Conservation (phyloP, 2,888 invertebrate species). For the Caenorhabditis macrosperma region DNA sequence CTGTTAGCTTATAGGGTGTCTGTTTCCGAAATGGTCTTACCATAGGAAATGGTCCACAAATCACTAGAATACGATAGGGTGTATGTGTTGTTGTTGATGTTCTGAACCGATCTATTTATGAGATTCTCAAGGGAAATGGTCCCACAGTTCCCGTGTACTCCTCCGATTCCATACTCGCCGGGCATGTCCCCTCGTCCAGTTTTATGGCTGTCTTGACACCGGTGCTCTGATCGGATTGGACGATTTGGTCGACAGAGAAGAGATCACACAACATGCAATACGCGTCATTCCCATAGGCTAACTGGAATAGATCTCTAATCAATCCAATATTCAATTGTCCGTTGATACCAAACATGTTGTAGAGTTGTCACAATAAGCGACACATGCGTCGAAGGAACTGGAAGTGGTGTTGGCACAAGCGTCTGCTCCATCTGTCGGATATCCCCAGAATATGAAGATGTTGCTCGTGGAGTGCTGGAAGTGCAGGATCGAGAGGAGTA, state of each 20-base stretch:
- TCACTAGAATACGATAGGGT: neutral
- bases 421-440: neutral
- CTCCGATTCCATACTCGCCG: neutral
- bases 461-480: neutral
- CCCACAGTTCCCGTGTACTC: neutral
- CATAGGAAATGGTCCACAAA: neutral
- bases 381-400: conserved; percentile 4
- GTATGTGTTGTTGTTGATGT: conserved; percentile 3
- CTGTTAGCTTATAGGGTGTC: no score
- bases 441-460: conserved; percentile 14
- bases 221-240: neutral
- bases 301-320: neutral
- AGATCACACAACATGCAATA: conserved; percentile 11
- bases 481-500: no score
- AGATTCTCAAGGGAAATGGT: neutral
- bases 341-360: conserved; percentile 3
- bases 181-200: neutral
- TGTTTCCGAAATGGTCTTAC: no score
- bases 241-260: neutral
- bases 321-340: neutral
- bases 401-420: neutral
- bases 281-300: conserved; percentile 1
- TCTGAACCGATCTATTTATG: neutral
- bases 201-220: conserved; percentile 11
- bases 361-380: neutral